Evolutionary conservation across 2,113 vertebrate genomes (phyloP).

Genomic region (Patagioenas fasciata): DNA sequence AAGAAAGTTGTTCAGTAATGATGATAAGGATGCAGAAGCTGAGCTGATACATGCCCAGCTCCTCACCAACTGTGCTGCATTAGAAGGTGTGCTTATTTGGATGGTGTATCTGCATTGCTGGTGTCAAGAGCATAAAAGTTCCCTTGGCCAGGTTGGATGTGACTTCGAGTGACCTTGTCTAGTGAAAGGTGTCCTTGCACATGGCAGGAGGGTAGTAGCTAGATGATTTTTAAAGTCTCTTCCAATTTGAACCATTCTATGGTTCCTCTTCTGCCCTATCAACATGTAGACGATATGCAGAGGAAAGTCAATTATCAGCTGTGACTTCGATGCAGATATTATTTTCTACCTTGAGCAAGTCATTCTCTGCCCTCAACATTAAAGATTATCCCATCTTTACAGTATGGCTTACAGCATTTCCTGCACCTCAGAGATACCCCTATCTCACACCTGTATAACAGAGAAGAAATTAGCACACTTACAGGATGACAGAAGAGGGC

Average conservation of each 20-base stretch:
- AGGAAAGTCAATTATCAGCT: neutral
- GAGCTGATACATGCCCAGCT: neutral
- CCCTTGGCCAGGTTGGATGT: neutral
- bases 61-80: accelerated
- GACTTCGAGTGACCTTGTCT: no score
- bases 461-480: neutral
- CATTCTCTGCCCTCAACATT: neutral
- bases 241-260: no score
- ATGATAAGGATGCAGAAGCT: neutral
- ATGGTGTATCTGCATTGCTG: neutral
- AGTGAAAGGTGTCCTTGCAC: no score
- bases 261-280: neutral
- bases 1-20: neutral
- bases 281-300: neutral
- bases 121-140: neutral
- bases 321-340: neutral
- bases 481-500: neutral
- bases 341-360: neutral
- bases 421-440: neutral
- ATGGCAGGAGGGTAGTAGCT: no score
- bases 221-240: no score
- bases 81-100: neutral
- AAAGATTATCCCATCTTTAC: neutral
- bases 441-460: neutral
- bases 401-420: neutral